phyloP scores from a whole-genome alignment of 2,888 invertebrate species.

The Mesoligia furuncula region DNA sequence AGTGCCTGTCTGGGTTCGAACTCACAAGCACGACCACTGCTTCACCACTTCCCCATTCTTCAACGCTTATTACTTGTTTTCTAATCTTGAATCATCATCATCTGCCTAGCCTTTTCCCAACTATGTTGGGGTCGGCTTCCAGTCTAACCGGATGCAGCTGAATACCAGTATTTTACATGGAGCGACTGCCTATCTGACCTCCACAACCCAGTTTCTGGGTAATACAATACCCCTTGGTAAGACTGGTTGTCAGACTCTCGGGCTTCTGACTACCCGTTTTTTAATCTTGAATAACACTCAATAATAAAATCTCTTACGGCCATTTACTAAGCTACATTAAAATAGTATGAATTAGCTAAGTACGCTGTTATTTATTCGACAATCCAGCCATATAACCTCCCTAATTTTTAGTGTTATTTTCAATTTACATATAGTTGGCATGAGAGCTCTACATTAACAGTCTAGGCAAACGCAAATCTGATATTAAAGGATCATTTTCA shows the following conservation, averaged over 20 bases:
- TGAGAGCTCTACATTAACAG: slow-evolving; percentile 79
- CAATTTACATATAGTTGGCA: slow-evolving; percentile 78
- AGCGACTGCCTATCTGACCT: too few relatives aligned
- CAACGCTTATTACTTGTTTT: not conserved
- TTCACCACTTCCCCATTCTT: not conserved
- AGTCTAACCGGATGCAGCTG: too few relatives aligned
- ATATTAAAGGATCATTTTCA: slow-evolving; percentile 82
- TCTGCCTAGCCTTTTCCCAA: too few relatives aligned
- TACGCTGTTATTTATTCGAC: slow-evolving; percentile 18
- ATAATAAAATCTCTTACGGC: not conserved
- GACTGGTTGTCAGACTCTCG: too few relatives aligned
- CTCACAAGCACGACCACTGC: not conserved
- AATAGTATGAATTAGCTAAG: slow-evolving; percentile 1
- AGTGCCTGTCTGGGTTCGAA: not conserved
- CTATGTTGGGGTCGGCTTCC: too few relatives aligned
- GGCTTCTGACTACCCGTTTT: too few relatives aligned
- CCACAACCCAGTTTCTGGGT: too few relatives aligned
- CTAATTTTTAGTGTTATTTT: slow-evolving; percentile 57
- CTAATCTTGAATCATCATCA: too few relatives aligned
- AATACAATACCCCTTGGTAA: too few relatives aligned
- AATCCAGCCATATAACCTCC: slow-evolving; percentile 19
- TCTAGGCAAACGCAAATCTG: slow-evolving; percentile 81
- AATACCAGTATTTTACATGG: too few relatives aligned
- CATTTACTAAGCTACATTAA: not conserved
- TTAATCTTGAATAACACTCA: not conserved